Conservation (phyloP, 2,113 vertebrate species). For the Mustelus asterias region DNA sequence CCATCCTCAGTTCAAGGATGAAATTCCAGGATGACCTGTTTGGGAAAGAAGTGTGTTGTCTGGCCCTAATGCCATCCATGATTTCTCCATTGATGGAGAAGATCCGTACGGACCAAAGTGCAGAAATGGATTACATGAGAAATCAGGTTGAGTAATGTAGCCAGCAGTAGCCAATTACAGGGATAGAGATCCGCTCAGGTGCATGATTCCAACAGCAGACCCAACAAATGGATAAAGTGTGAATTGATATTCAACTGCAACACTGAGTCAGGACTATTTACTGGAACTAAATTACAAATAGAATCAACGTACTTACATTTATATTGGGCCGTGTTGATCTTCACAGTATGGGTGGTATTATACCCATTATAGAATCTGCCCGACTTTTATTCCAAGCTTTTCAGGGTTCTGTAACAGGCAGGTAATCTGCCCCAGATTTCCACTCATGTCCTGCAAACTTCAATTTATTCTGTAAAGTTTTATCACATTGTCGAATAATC, state of each 20-base stretch:
- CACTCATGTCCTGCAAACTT: background rate
- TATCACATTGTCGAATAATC: background rate
- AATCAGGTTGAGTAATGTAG: background rate
- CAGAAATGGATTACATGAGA: background rate
- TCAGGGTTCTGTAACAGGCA: conserved; percentile 4
- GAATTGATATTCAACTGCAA: background rate
- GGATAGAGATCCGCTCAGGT: background rate
- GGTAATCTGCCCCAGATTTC: background rate
- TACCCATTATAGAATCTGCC: background rate
- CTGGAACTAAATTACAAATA: background rate
- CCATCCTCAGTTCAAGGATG: too few relatives aligned
- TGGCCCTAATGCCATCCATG: background rate
- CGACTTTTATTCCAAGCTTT: background rate
- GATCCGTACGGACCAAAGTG: background rate
- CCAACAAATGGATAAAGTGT: background rate
- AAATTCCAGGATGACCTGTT: too few relatives aligned
- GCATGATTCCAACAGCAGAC: background rate
- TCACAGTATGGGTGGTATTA: background rate
- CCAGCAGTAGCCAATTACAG: background rate
- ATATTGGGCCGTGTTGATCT: background rate
- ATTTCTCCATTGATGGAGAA: background rate
- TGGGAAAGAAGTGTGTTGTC: background rate
- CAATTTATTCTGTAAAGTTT: background rate
- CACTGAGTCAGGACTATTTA: background rate
- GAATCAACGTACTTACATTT: background rate